Conservation (phyloP, 2,113 vertebrate genomes). For the Marmota monax region DNA sequence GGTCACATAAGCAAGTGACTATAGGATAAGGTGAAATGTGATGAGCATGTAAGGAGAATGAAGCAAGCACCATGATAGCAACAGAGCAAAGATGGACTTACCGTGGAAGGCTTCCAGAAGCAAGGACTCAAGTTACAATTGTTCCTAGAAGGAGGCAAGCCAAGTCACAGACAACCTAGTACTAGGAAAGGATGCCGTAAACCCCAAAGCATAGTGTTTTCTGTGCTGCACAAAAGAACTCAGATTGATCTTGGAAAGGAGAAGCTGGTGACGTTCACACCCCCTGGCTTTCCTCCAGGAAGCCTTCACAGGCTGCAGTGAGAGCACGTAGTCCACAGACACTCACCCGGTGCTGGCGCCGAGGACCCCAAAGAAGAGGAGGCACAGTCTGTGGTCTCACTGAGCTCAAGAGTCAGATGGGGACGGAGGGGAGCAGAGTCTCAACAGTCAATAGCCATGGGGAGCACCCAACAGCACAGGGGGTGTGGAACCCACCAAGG, state of each 20-base stretch:
- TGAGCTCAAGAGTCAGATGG: background rate
- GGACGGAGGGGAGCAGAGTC: background rate
- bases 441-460: accelerated
- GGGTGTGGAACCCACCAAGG: accelerated
- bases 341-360: background rate
- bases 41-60: background rate
- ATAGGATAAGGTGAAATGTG: background rate
- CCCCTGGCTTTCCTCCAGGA: background rate
- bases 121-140: background rate
- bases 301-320: no score
- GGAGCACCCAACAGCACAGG: background rate
- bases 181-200: background rate
- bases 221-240: background rate
- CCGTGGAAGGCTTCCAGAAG: background rate
- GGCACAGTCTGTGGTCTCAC: background rate
- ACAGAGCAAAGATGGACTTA: background rate
- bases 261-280: background rate
- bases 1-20: background rate
- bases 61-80: background rate
- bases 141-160: background rate
- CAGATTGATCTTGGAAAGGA: background rate
- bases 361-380: background rate
- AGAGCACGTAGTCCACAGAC: background rate
- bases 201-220: background rate
- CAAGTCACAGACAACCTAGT: background rate